Evolutionary conservation across 2,888 invertebrate species (phyloP).

Genomic region (Hirtodrosophila duncani): DNA sequence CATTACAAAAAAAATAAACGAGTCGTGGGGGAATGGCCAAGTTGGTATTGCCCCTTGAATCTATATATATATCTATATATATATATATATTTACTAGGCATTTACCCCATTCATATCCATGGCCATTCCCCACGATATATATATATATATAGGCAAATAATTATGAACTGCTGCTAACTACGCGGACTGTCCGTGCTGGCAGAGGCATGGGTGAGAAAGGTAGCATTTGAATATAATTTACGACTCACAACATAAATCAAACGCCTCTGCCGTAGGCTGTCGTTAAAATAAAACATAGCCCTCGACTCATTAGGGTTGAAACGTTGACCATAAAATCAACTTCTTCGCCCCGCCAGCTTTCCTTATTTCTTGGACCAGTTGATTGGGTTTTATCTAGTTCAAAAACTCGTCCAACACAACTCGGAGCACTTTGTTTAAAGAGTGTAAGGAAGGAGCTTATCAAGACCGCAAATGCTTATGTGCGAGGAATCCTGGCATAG

Average conservation of each 20-base stretch:
- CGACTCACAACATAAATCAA: slow-evolving; percentile 57
- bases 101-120: slow-evolving; percentile 24
- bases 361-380: background rate
- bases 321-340: slow-evolving; percentile 32
- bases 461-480: no score
- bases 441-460: no score
- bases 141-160: slow-evolving; percentile 47
- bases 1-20: no score
- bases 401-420: no score
- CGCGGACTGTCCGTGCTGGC: slow-evolving; percentile 17
- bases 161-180: slow-evolving; percentile 32
- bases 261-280: slow-evolving; percentile 21
- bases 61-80: no score
- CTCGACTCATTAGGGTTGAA: slow-evolving; percentile 53
- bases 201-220: slow-evolving; percentile 29
- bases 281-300: slow-evolving; percentile 59
- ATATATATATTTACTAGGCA: no score
- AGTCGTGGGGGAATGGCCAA: no score
- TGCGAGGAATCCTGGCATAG: no score
- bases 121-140: background rate
- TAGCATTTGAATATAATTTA: slow-evolving; percentile 63
- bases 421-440: no score
- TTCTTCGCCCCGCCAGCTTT: slow-evolving; percentile 2
- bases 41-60: no score
- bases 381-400: slow-evolving; percentile 6